A percentile compares a stretch with the other conserved stretches of the same genome.
Evolutionary conservation across 2,888 invertebrate species (phyloP).

Genomic region (Marronus borbonicus): DNA sequence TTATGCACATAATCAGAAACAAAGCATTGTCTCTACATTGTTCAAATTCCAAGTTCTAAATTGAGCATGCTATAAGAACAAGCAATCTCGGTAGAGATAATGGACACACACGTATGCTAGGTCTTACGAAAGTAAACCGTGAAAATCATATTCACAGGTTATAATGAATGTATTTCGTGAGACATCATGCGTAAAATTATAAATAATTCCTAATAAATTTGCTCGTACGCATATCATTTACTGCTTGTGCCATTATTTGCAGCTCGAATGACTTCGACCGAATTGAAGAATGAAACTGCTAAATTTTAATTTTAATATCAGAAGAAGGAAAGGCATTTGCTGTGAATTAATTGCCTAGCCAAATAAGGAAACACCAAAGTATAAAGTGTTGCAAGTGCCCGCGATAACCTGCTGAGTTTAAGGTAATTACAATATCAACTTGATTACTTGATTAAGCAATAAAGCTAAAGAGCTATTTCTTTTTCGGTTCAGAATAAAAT

Average conservation of each 20-base stretch:
- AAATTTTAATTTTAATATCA: neutral
- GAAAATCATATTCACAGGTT: conserved; percentile 35
- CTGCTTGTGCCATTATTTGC: conserved; percentile 12
- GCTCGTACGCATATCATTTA: conserved; percentile 14
- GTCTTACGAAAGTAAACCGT: conserved; percentile 31
- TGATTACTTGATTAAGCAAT: too few species aligned
- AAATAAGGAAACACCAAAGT: too few species aligned
- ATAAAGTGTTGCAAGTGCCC: too few species aligned
- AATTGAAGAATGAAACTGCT: conserved; percentile 7
- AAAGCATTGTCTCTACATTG: neutral
- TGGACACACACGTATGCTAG: conserved; percentile 12
- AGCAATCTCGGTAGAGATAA: conserved; percentile 19
- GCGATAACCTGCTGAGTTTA: too few species aligned
- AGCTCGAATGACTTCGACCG: neutral
- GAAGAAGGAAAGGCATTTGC: too few species aligned
- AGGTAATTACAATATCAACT: too few species aligned
- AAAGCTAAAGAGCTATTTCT: too few species aligned
- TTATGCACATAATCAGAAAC: neutral
- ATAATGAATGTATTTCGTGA: conserved; percentile 19
- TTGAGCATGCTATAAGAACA: conserved; percentile 24
- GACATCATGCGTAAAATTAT: conserved; percentile 40
- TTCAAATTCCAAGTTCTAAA: conserved; percentile 9
- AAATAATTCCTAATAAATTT: conserved; percentile 33
- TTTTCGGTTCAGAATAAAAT: too few species aligned
- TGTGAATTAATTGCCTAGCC: too few species aligned